Conservation (phyloP, 2,797 vertebrate genomes). For the Smutsia gigantea region DNA sequence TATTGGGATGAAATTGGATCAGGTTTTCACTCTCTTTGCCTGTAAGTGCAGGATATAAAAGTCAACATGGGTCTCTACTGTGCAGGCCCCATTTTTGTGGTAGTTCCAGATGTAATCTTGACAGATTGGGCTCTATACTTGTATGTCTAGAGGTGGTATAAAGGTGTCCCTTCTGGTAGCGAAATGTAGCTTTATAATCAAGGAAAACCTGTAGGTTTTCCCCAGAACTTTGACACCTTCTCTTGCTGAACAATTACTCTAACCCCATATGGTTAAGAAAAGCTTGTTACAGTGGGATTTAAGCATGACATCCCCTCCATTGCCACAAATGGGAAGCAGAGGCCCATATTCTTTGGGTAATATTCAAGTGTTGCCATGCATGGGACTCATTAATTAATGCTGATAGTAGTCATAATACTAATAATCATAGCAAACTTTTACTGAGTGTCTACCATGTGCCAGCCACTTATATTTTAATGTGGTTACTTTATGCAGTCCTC, state of each 20-base stretch:
- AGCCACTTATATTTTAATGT: conserved; percentile 44
- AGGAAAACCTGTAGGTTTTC: not conserved
- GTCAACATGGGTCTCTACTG: not conserved
- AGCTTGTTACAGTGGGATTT: conserved; percentile 52
- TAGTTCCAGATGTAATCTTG: conserved; percentile 1
- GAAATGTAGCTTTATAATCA: not conserved
- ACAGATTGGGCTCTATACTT: not conserved
- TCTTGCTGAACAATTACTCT: conserved; percentile 52
- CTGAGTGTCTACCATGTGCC: conserved; percentile 57
- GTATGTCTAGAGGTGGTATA: not conserved
- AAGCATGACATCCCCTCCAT: conserved; percentile 46
- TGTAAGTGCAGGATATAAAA: not conserved
- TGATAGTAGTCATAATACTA: conserved; percentile 64
- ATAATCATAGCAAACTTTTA: conserved; percentile 63
- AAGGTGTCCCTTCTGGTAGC: not conserved
- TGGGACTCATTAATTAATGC: conserved; percentile 63
- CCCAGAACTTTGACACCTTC: conserved; percentile 31
- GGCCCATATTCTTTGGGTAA: conserved; percentile 57
- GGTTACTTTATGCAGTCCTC: conserved; percentile 45
- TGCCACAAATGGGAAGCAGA: conserved; percentile 74
- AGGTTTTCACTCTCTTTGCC: not conserved
- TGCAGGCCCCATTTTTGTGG: not conserved
- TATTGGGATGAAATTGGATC: not conserved
- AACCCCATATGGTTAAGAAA: conserved; percentile 61
- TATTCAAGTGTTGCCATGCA: conserved; percentile 19